A percentile compares a stretch with the other conserved stretches of the same genome.
Evolutionary conservation across 1,140 invertebrate genomes (phyloP).

Genomic region (Drosophila saltans): DNA sequence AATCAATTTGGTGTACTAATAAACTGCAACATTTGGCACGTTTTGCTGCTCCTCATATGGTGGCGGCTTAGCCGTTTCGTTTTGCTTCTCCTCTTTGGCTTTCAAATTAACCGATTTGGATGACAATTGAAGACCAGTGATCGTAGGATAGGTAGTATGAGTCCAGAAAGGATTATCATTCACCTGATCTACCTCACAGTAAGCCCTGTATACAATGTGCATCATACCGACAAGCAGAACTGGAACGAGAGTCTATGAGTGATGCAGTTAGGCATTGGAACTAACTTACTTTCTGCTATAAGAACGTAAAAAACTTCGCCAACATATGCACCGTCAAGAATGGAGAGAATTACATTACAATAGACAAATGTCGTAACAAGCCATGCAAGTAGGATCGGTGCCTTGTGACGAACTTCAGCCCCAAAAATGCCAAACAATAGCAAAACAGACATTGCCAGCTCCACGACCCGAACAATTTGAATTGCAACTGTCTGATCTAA

Average conservation of each 20-base stretch:
- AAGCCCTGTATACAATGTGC: background rate
- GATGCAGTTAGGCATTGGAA: background rate
- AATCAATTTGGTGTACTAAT: background rate
- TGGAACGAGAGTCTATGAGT: background rate
- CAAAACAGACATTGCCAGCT: background rate
- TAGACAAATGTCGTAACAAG: background rate
- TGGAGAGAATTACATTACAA: background rate
- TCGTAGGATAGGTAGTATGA: background rate
- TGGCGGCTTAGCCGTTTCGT: background rate
- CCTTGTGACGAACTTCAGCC: slow-evolving; percentile 1
- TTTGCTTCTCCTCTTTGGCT: background rate
- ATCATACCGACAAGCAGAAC: background rate
- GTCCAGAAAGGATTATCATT: background rate
- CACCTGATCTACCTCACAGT: background rate
- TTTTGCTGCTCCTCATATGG: background rate
- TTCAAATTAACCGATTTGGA: background rate
- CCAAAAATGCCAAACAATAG: slow-evolving; percentile 1
- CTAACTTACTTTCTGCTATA: background rate
- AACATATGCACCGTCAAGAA: background rate
- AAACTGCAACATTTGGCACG: background rate
- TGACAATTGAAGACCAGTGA: background rate
- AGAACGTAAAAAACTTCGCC: background rate
- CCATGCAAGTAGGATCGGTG: background rate
- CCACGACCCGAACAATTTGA: background rate
- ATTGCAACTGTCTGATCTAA: background rate